Base-by-base conservation (phyloP, 2,888 invertebrate species). In the Sarcophaga subvicina region DNA sequence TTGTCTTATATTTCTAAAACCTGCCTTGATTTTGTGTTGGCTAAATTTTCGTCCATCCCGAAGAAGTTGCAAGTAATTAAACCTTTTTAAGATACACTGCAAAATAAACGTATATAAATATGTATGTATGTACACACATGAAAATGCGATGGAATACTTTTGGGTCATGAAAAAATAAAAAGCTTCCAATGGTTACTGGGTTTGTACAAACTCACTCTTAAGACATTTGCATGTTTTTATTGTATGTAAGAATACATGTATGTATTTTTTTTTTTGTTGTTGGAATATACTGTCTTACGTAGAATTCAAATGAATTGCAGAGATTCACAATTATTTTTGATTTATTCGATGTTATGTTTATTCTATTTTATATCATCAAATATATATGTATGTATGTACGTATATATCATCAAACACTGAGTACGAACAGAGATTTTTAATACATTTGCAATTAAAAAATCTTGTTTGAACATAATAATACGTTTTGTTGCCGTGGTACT, bases 41-140 rank as follows among this genome's bases (percentile, higher is more conserved):
- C 45, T 45, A 79, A 79, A 79, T 8, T 79, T 63, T 60, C 78
- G 83, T 69, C 63, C 73, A 79, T 83, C 69, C 77, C 69, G 73
- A 69, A 69, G 73, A 83, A 63, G 72, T 69, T 83, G 62, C 62
- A 63, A 73, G 69, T 79, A 79, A 79, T 83, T 73, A 79, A 83
- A 62, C 67, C 67, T 79, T 73, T 62, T 49, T 73, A 45, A 73
- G 78, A 69, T 62, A 54, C 37, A 67, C 4, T 54, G 17, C 62
- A 70, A 22, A 25, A 67, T 47, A 66, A 59, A n/a, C 79, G 27
- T 54, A 22, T 59, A n/a, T 17, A 45, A 1, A 59, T 62, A n/a
- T 6, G 6, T 62, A 62, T 62, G 62, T 62, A 62, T 54, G 54
- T 54, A 54, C 5, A 54, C 17, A 3, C 17, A 54, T 17, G 17